These are phyloP conservation scores for Umimayanthus kanabou DNA, from an alignment of 92 coral and sea anemone species.

Conservation along the genomic window DNA sequence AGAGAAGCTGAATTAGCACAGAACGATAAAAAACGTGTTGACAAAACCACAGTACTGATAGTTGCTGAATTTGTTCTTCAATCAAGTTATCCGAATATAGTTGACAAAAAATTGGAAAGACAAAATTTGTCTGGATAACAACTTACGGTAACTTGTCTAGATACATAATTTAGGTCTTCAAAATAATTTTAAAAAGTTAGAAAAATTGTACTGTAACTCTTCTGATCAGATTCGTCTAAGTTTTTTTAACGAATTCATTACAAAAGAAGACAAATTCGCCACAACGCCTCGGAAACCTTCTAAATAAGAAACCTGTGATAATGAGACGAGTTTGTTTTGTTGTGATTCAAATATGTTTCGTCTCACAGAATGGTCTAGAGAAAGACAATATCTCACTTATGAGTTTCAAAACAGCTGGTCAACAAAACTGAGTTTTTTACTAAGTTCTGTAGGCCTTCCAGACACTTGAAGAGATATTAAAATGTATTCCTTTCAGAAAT, in stretches of 20 bases:
- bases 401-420: background rate
- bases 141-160: too few relatives aligned
- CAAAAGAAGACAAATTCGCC: background rate
- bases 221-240: background rate
- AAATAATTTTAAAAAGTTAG: too few relatives aligned
- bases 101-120: background rate
- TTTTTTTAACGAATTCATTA: background rate
- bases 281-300: background rate
- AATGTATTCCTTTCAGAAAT: background rate
- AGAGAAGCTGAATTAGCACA: background rate
- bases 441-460: background rate
- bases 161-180: too few relatives aligned
- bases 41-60: background rate
- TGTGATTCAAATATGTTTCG: too few relatives aligned
- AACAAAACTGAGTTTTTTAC: background rate
- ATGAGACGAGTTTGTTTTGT: background rate
- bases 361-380: background rate
- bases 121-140: too few relatives aligned
- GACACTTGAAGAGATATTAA: background rate
- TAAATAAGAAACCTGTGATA: too few relatives aligned
- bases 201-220: too few relatives aligned
- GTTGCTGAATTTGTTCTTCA: background rate
- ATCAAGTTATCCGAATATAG: background rate
- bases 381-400: background rate
- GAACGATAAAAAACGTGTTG: background rate